A percentile compares a stretch with the other conserved stretches of the same genome.
These are phyloP conservation scores for Stenchaetothrips biformis DNA, from an alignment of 2,888 invertebrate genomes.

Conservation along the genomic window DNA sequence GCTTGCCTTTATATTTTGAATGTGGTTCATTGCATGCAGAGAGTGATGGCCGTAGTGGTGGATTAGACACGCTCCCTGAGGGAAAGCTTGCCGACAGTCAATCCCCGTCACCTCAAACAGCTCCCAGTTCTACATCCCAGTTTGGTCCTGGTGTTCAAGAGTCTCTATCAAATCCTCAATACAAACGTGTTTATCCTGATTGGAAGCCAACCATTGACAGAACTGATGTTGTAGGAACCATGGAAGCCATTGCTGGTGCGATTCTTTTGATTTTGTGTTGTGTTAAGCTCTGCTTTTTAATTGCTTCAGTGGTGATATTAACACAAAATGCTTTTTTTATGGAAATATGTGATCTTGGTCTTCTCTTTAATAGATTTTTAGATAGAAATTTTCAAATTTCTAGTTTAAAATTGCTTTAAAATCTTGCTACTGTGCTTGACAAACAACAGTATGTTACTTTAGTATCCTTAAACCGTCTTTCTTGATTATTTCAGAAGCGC, in stretches of 20 bases:
- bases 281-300: conserved; percentile 35
- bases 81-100: conserved; percentile 54
- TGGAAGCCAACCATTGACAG: conserved; percentile 80
- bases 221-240: conserved; percentile 74
- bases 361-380: not conserved
- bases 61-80: conserved; percentile 70
- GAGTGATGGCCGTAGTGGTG: conserved; percentile 66
- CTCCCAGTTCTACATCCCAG: not conserved
- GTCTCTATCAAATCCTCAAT: conserved; percentile 40
- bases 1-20: conserved; percentile 24
- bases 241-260: conserved; percentile 81
- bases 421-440: not conserved
- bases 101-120: conserved; percentile 37
- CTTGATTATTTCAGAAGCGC: conserved; percentile 55
- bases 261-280: conserved; percentile 26
- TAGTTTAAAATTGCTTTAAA: conserved; percentile 4
- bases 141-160: conserved; percentile 11
- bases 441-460: too few relatives aligned
- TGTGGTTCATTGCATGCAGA: conserved; percentile 49
- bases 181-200: conserved; percentile 64
- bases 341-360: not conserved
- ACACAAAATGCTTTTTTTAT: not conserved
- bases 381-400: not conserved
- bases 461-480: not conserved
- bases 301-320: not conserved